Evolutionary conservation across 92 coral and sea anemone genomes (phyloP), one percentile per base, ranked within the genome.

Genomic region (Anthopleura xanthogrammica): DNA sequence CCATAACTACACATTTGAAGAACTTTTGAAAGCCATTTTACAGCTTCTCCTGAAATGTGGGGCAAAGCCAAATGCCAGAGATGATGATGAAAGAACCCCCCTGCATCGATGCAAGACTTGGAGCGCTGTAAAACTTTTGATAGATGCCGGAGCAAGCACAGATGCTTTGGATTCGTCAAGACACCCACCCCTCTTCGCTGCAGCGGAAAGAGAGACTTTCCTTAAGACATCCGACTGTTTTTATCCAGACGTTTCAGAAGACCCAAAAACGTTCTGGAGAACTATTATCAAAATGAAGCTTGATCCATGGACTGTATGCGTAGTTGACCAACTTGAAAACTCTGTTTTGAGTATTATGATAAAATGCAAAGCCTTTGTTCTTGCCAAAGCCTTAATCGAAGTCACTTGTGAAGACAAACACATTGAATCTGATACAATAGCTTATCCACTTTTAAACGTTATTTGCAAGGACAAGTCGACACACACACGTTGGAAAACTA

Each of bases 71-170:
- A 82, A 82, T 60, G 65, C 62, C 73, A 42, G 50, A 52, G 57
- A 83, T 57, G 66, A 40, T 22, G 60, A 83, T 12, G 82, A 58
- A 74, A 52, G 57, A 22, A 76, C 74, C n/a, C 81, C 86, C 2
- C 57, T 83, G 72, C 86, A 83, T 83, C 40, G 7, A 0, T 83
- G 86, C 75, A 52, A 57, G 56, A 83, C 86, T 16, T 83, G 86
- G 86, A 52, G 70, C 48, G 80, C 86, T 75, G 72, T 54, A 12
- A 83, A 83, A 52, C 77, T 88, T 72, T 78, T 88, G 52, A 43
- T 87, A 85, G 83, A 58, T 5, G 88, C 88, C 58, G 72, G 80
- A 50, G 88, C 91, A 60, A 80, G 82, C 20, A 62, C 77, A 72
- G 64, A 75, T 48, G 73, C 17, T 55, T 41, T 46, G 36, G 81